Evolutionary conservation across 2,113 vertebrate species (phyloP), one percentile per base, ranked within the genome.

Genomic region (Psophia crepitans): DNA sequence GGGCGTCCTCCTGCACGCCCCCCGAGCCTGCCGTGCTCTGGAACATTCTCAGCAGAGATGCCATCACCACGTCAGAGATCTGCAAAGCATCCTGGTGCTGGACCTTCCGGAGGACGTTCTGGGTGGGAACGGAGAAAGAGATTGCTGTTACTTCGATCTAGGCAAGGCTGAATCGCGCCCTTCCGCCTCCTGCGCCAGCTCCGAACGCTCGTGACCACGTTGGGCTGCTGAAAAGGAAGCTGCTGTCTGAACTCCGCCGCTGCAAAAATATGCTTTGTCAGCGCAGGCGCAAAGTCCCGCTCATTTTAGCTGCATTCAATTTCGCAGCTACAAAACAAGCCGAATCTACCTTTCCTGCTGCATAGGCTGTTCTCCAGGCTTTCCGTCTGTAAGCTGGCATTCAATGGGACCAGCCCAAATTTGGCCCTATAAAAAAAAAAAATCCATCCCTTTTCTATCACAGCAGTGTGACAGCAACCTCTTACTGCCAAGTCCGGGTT

Each of bases 1-100:
- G 97, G 6, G 99, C 99, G 6, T 99, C 99, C 95, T 99, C 99
- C 96, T 99, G 99, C 20, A 99, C 99, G 0, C 98, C 99, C 0
- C 99, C 99, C 0, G 99, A 99, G 15, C 99, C 99, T 0, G 99
- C 99, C 0, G 99, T 99, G 98, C 99, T 99, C 98, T 99, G 99
- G 90, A 99, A 99, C 99, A 99, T 99, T 64, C 99, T 97, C 69
- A 99, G 98, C 91, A 99, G 98, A 19, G 99, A 99, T 6, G 99
- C 99, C 99, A 99, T 99, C 75, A 99, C 99, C 92, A 99, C 99
- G 20, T 99, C 99, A 0, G 99, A 99, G 96, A 99, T 99, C 98
- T 99, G 99, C 94, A 99, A 96, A 8, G 99, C 99, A 26, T 99
- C 99, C 96, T 99, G 99, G 79, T 99, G 99, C 97, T 99, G 99